Conservation (phyloP, 2,888 invertebrate species). For the Caenorhabditis parvicauda region DNA sequence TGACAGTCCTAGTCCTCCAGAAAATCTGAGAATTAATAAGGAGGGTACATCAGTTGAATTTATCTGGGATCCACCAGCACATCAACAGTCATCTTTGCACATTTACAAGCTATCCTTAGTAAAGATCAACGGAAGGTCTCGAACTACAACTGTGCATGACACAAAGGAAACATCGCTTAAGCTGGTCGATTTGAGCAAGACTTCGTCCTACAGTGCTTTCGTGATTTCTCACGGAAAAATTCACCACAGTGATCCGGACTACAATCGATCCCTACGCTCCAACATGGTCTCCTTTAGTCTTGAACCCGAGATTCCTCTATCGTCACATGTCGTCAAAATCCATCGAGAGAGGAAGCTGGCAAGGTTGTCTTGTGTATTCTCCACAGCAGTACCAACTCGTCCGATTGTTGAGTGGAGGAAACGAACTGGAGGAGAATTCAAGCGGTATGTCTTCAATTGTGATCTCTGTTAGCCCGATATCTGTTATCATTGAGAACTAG, state of each 20-base stretch:
- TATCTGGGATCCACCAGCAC: slow-evolving; percentile 23
- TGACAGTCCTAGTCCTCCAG: slow-evolving; percentile 43
- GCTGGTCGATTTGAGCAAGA: slow-evolving; percentile 11
- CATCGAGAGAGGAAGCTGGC: slow-evolving; percentile 7
- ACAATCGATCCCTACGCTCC: slow-evolving; percentile 19
- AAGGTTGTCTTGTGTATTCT: slow-evolving; percentile 18
- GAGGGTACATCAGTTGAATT: slow-evolving; percentile 6
- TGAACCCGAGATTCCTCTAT: slow-evolving; percentile 1
- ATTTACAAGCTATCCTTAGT: slow-evolving; percentile 19
- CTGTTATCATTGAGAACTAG: no score
- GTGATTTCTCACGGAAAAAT: slow-evolving; percentile 22
- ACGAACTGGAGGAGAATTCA: not conserved
- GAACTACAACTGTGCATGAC: slow-evolving; percentile 5
- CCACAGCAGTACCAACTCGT: slow-evolving; percentile 2
- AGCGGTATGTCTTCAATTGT: no score
- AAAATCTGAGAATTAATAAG: slow-evolving; percentile 10
- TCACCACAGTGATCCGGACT: not conserved
- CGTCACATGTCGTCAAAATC: slow-evolving; percentile 6
- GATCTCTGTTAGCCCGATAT: no score
- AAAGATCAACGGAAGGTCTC: slow-evolving; percentile 5
- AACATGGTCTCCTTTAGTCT: slow-evolving; percentile 21
- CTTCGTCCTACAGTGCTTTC: slow-evolving; percentile 21
- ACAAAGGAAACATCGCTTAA: slow-evolving; percentile 5
- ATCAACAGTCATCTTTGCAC: slow-evolving; percentile 5
- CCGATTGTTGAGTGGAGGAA: slow-evolving; percentile 23